Base-by-base conservation (phyloP, 2,797 vertebrate genomes). In the Schizopygopsis pylzovi region DNA sequence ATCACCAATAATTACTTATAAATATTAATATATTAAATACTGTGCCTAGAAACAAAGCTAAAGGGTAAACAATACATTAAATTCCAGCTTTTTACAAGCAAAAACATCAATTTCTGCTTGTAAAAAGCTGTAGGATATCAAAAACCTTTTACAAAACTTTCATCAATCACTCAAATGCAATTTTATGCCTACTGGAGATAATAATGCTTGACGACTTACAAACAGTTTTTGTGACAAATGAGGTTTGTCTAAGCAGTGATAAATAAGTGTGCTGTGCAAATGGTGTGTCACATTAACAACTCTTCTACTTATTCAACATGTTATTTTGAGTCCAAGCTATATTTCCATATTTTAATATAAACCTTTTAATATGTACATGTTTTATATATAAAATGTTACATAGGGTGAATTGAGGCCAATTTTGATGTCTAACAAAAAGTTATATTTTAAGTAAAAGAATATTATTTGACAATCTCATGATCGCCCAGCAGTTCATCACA, bases 141-240 rank as follows among this genome's bases (percentile, higher is more conserved):
- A 75, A 83, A 83, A 73, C 56, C 12, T 75, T 75, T 75, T 47
- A 75, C 28, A 75, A 56, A 49, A 43, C 54, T 37, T 77, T 67
- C 59, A 83, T 83, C 33, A 52, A 84, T 84, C 73, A 80, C 43
- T 77, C 45, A 67, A 77, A 67, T 37, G 45, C 61, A 84, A 84
- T 79, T 68, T 78, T 78, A 84, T 84, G 49, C 83, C 61, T 45
- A 70, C 49, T 84, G 63, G 49, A 78, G 47, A 70, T 68, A 67
- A 84, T 43, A 47, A 84, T n/a, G 83, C 75, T 68, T 6, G 11
- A 84, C 63, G 73, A 77, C 37, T 78, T 33, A 49, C 45, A 41
- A 76, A 16, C 7, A 83, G 28, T 45, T 22, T 65, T 83, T 52
- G 12, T 84, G 82, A 84, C 45, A 77, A 83, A 77, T 77, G 28